Base-by-base conservation (phyloP, 1,140 invertebrate species). In the Hydropsyche tenuis region DNA sequence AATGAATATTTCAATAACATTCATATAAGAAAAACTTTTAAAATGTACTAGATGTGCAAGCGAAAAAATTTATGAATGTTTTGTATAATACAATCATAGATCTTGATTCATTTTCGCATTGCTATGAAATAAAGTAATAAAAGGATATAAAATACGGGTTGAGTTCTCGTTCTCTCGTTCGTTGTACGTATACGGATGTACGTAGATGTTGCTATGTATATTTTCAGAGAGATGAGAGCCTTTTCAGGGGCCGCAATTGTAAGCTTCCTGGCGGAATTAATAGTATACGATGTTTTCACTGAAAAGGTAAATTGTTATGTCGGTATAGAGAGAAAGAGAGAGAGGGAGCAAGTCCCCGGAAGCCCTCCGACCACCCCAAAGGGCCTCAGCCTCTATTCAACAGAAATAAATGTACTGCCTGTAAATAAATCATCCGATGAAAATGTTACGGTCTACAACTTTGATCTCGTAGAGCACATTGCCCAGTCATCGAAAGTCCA, bases 241-340 rank as follows among this genome's bases (percentile, higher is more conserved):
- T 77, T 77, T 76, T 77, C 69, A 73, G 72, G 75, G 69, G 72
- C 30, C 75, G 65, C 75, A 77, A 73, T 77, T 75, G 74, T 78
- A 75, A 78, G 77, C 77, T 78, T 78, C 72, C 77, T 78, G 77
- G 74, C 77, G 72, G 77, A 78, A 78, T 78, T 78, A 78, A 78
- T 78, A 78, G 77, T 72, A 75, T 73, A 74, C 74, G 72, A 78
- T 78, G 77, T 78, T 78, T 78, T 78, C 74, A 75, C 68, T 75
- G 74, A 78, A 75, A 78, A 78, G 77, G 77, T 78, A 78, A 78
- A 78, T 78, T 78, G 77, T 78, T 78, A 78, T 77, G 76, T 77
- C 76, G 76, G 73, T 69, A 72, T 53, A 64, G 70, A 37, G 30
- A 37, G 30, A 37, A 37, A 37, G 30, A 37, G 30, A 3, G 9